Evolutionary conservation across 1,140 invertebrate species (phyloP).

Genomic region (Brachionus plicatilis): DNA sequence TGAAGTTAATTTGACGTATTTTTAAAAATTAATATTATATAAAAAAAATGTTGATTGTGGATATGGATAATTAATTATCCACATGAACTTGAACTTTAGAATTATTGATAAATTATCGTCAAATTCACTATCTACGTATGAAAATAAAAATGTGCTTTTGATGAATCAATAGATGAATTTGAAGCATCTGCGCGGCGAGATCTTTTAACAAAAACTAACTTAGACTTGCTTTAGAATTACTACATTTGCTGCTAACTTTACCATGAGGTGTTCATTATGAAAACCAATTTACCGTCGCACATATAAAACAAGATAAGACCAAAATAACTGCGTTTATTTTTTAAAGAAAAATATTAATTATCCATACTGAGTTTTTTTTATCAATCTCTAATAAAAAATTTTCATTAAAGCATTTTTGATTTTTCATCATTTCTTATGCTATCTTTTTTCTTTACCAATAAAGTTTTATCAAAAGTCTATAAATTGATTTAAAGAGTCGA

Average conservation of each 20-base stretch:
- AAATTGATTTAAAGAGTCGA: neutral
- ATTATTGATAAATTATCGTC: neutral
- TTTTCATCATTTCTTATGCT: neutral
- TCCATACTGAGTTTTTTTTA: neutral
- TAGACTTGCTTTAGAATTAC: neutral
- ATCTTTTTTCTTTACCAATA: neutral
- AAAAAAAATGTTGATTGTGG: neutral
- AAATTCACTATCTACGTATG: neutral
- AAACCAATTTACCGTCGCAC: neutral
- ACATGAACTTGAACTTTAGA: neutral
- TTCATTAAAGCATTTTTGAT: neutral
- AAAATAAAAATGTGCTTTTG: no score
- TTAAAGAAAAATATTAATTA: neutral
- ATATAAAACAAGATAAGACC: neutral
- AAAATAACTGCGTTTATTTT: neutral
- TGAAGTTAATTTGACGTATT: neutral
- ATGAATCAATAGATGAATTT: neutral
- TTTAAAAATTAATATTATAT: no score
- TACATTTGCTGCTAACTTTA: neutral
- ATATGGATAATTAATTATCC: neutral
- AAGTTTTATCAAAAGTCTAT: neutral
- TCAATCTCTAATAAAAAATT: neutral
- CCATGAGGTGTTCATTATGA: neutral
- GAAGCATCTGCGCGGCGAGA: neutral
- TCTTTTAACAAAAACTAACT: neutral